Evolutionary conservation across 2,113 vertebrate genomes (phyloP).

Genomic region (Grus americana): DNA sequence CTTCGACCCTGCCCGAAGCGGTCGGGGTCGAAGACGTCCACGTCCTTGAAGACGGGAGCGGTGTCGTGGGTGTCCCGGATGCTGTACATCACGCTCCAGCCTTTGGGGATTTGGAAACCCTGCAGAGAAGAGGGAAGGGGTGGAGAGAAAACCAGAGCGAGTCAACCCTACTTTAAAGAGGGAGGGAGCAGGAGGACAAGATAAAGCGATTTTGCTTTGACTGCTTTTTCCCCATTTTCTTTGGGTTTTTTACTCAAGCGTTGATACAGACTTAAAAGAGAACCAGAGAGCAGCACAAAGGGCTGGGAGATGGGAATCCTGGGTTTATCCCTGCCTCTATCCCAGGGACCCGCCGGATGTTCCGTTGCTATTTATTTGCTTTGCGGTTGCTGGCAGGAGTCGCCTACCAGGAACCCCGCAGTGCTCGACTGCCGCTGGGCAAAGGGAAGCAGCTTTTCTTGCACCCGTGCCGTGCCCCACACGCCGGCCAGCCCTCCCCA

Average conservation of each 20-base stretch:
- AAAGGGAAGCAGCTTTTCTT: not conserved
- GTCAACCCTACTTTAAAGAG: not conserved
- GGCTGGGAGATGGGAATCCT: not conserved
- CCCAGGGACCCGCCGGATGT: not conserved
- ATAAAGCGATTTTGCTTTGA: not conserved
- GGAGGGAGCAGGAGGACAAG: accelerated
- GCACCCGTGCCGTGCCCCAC: accelerated
- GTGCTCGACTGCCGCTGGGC: accelerated
- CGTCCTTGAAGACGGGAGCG: slow-evolving; percentile 90
- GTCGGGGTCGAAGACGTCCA: slow-evolving; percentile 90
- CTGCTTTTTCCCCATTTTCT: not conserved
- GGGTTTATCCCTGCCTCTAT: not conserved
- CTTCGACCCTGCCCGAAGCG: slow-evolving; percentile 90
- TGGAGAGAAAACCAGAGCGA: not conserved
- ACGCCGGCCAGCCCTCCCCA: not conserved
- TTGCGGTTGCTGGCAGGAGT: not conserved
- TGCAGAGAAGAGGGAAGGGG: slow-evolving; percentile 35
- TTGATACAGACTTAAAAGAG: not conserved
- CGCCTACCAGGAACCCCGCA: not conserved
- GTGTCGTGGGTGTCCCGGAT: slow-evolving; percentile 98
- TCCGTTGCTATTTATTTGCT: not conserved
- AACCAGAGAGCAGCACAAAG: accelerated
- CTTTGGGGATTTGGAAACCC: slow-evolving; percentile 98
- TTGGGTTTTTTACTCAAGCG: accelerated
- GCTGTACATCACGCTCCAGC: slow-evolving; percentile 99